Percentiles rank a stretch among this genome's conserved stretches.
Evolutionary conservation across 2,888 invertebrate species (phyloP).

Genomic region (Kryphioiulus occultus): DNA sequence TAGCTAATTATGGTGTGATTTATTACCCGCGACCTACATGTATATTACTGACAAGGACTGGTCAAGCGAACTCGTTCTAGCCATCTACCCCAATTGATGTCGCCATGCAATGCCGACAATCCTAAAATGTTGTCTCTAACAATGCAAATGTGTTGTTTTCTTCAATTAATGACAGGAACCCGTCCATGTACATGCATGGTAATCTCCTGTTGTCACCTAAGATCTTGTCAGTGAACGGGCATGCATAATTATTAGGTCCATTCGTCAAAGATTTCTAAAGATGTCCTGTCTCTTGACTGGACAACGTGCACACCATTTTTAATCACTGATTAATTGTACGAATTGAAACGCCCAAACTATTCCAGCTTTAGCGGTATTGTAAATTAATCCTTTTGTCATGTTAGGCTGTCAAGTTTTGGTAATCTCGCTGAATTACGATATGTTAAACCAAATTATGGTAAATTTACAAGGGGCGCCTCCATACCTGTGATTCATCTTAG

Average conservation of each 20-base stretch:
- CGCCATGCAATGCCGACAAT: not conserved
- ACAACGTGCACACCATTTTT: not conserved
- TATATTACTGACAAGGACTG: constrained; percentile 6
- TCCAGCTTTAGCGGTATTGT: not conserved
- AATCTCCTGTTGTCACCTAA: not conserved
- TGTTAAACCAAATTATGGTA: not conserved
- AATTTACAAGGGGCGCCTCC: not conserved
- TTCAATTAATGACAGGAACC: not conserved
- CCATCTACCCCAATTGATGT: not conserved
- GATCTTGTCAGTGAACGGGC: not conserved
- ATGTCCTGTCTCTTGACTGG: not conserved
- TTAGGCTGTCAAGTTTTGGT: not conserved
- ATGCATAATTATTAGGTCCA: constrained; percentile 4
- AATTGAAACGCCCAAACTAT: not conserved
- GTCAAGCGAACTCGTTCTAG: not conserved
- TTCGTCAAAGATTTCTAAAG: not conserved
- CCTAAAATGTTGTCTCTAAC: not conserved
- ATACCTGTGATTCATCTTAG: not conserved
- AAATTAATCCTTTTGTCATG: not conserved
- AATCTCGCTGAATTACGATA: not conserved
- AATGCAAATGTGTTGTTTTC: constrained; percentile 1
- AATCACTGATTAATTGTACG: not conserved
- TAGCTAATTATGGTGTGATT: constrained; percentile 42
- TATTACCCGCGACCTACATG: constrained; percentile 33
- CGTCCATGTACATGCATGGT: not conserved